A percentile compares a stretch with the other conserved stretches of the same genome.
Conservation (phyloP, 2,888 invertebrate species). For the Leucophenga montana region DNA sequence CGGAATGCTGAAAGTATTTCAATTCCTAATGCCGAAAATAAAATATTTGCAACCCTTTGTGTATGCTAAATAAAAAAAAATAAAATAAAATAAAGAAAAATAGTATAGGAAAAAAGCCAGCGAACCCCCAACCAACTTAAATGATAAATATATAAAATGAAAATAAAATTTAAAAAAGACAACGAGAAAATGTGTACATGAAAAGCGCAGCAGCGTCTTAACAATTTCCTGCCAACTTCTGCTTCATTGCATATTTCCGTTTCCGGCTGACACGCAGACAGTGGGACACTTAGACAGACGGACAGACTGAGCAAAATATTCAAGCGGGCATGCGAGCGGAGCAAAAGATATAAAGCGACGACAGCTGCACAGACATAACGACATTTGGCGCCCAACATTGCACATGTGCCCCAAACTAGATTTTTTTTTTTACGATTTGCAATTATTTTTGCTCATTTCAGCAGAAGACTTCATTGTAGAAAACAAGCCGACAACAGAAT, state of each 20-base stretch:
- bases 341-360: conserved; percentile 32
- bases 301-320: neutral
- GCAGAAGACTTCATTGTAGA: conserved; percentile 50
- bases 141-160: neutral
- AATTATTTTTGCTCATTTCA: conserved; percentile 66
- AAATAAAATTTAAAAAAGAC: neutral
- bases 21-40: conserved; percentile 57
- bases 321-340: conserved; percentile 10
- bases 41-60: conserved; percentile 56
- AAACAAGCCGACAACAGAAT: conserved; percentile 53
- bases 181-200: neutral
- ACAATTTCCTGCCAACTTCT: conserved; percentile 65
- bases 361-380: conserved; percentile 32
- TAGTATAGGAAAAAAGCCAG: conserved; percentile 46
- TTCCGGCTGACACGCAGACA: conserved; percentile 42
- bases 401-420: conserved; percentile 9
- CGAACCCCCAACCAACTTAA: conserved; percentile 26
- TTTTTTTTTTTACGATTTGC: conserved; percentile 57
- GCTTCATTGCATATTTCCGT: conserved; percentile 65
- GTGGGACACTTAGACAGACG: neutral
- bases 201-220: conserved; percentile 51
- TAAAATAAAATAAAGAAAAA: conserved; percentile 59
- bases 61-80: conserved; percentile 43
- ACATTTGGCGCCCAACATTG: conserved; percentile 6
- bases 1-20: conserved; percentile 49